A percentile compares a stretch with the other conserved stretches of the same genome.
phyloP scores from a whole-genome alignment of 2,888 invertebrate species.

The Clanis bilineata region DNA sequence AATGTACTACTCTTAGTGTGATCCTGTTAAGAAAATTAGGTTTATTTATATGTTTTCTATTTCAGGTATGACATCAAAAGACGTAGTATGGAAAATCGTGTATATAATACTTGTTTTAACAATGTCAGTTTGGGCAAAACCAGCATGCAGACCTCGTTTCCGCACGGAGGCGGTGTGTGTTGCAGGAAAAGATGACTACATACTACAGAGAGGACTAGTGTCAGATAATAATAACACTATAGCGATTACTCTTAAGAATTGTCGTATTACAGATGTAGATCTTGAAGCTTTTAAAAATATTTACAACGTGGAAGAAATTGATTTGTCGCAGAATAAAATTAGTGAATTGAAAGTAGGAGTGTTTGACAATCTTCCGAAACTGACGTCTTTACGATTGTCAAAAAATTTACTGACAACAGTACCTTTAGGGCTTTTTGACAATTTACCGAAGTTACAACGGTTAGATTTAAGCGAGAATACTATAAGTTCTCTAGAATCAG shows the following conservation, averaged over 20 bases:
- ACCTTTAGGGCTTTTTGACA: slow-evolving; percentile 53
- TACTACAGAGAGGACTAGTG: slow-evolving; percentile 39
- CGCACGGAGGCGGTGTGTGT: slow-evolving; percentile 36
- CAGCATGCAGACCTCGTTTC: slow-evolving; percentile 30
- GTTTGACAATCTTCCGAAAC: slow-evolving; percentile 39
- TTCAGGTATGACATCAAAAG: too few species aligned
- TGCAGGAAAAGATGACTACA: slow-evolving; percentile 30
- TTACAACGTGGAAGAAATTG: slow-evolving; percentile 43
- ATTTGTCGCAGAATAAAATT: slow-evolving; percentile 54
- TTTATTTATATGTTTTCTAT: too few species aligned
- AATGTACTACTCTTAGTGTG: too few species aligned
- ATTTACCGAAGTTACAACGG: slow-evolving; percentile 44
- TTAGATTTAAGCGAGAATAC: slow-evolving; percentile 55
- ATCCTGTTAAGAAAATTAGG: too few species aligned
- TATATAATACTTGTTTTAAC: neutral
- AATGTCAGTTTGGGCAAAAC: slow-evolving; percentile 16
- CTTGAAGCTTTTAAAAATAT: slow-evolving; percentile 47
- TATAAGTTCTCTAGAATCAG: slow-evolving; percentile 40
- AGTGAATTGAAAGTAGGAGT: slow-evolving; percentile 45
- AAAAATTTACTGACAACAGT: slow-evolving; percentile 46
- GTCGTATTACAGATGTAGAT: slow-evolving; percentile 42
- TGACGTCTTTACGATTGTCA: slow-evolving; percentile 47
- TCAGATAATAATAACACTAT: slow-evolving; percentile 41
- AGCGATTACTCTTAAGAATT: slow-evolving; percentile 36
- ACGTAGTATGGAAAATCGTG: neutral